phyloP scores from a whole-genome alignment of 2,797 vertebrate species.

The Sphenodon punctatus region DNA sequence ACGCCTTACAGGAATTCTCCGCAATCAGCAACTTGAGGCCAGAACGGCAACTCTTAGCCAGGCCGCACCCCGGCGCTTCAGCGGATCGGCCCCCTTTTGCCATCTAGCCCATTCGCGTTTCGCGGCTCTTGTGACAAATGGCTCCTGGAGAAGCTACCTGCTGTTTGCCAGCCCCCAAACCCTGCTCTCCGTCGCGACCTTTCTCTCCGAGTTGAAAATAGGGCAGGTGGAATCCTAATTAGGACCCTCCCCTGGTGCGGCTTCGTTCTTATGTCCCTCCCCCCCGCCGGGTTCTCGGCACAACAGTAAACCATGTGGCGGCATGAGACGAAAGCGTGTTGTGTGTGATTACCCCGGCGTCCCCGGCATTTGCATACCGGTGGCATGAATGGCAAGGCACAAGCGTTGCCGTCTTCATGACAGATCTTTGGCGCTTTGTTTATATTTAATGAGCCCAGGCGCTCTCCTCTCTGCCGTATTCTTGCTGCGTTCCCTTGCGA shows the following conservation, averaged over 20 bases:
- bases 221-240: not conserved
- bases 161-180: not conserved
- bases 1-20: too few species aligned
- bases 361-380: not conserved
- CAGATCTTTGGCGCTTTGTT: not conserved
- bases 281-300: not conserved
- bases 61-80: too few species aligned
- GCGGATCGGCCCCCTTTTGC: not conserved
- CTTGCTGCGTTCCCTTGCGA: fast-evolving
- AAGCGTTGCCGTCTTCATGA: not conserved
- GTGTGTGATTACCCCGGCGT: not conserved
- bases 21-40: not conserved
- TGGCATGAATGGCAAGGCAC: not conserved
- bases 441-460: not conserved
- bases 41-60: too few species aligned
- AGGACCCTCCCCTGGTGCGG: not conserved
- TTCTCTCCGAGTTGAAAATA: not conserved
- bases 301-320: not conserved
- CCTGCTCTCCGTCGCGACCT: not conserved
- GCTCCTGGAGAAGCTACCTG: not conserved
- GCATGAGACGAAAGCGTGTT: too few species aligned
- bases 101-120: not conserved
- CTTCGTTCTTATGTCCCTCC: not conserved
- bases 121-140: not conserved
- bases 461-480: not conserved